These are phyloP conservation scores for Hyles lineata DNA, from an alignment of 2,888 invertebrate species.

Conservation along the genomic window DNA sequence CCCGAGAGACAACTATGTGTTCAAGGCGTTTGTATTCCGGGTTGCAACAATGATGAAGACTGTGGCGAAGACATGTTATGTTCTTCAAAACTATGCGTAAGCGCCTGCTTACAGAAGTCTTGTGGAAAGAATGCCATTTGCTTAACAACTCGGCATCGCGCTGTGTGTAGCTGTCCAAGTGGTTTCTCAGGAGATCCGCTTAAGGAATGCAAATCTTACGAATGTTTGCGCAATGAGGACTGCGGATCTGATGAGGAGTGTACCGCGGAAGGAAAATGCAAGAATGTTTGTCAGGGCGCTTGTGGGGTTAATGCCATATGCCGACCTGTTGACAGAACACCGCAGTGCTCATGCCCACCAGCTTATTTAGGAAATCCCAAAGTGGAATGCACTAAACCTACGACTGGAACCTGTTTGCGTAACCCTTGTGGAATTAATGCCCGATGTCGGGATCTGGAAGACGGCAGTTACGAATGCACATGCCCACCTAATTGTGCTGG, in stretches of 20 bases:
- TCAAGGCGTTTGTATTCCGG: constrained; percentile 89
- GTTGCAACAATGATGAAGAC: constrained; percentile 92
- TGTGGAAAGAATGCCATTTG: constrained; percentile 94
- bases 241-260: constrained; percentile 92
- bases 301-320: constrained; percentile 95
- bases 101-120: constrained; percentile 88
- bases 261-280: constrained; percentile 87
- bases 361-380: constrained; percentile 93
- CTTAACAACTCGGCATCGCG: constrained; percentile 91
- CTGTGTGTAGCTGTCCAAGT: constrained; percentile 94
- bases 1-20: constrained; percentile 91
- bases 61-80: constrained; percentile 92
- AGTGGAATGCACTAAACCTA: constrained; percentile 89
- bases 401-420: constrained; percentile 89
- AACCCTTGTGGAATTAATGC: constrained; percentile 95
- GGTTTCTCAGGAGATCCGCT: constrained; percentile 93
- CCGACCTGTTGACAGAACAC: constrained; percentile 89
- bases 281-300: constrained; percentile 92
- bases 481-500: constrained; percentile 93
- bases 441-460: constrained; percentile 90
- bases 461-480: constrained; percentile 91
- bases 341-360: constrained; percentile 93
- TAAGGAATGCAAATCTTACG: constrained; percentile 89
- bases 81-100: constrained; percentile 86
- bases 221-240: constrained; percentile 90